Evolutionary conservation across 2,888 invertebrate species (phyloP).

Genomic region (Rhamphomyia laevipes): DNA sequence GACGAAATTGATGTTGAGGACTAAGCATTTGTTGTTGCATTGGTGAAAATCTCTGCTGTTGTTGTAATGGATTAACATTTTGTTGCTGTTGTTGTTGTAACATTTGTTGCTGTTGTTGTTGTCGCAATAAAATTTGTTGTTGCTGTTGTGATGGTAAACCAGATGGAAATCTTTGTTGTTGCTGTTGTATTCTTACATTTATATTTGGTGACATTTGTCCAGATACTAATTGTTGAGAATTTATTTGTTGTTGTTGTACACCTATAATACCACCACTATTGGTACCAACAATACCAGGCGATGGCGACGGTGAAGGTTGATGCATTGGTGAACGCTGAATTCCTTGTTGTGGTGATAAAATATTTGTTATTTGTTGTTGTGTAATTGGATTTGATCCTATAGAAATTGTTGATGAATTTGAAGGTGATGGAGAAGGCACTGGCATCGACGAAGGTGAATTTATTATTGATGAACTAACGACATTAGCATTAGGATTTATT

Average conservation of each 20-base stretch:
- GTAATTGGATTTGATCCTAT: slow-evolving; percentile 8
- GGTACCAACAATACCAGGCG: slow-evolving; percentile 13
- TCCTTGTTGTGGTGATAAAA: background rate
- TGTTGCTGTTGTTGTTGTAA: slow-evolving; percentile 13
- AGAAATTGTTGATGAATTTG: slow-evolving; percentile 20
- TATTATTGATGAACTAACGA: slow-evolving; percentile 8
- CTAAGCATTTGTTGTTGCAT: slow-evolving; percentile 16
- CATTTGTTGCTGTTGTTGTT: slow-evolving; percentile 25
- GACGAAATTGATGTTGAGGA: slow-evolving; percentile 16
- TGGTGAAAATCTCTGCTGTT: slow-evolving; percentile 12
- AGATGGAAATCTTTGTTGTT: slow-evolving; percentile 18
- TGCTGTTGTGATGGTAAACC: slow-evolving; percentile 6
- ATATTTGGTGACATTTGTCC: slow-evolving; percentile 19
- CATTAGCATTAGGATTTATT: slow-evolving; percentile 10
- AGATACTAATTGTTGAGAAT: background rate
- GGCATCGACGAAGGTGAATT: slow-evolving; percentile 16
- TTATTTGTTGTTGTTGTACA: slow-evolving; percentile 1
- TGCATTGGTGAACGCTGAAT: background rate
- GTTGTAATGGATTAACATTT: slow-evolving; percentile 19
- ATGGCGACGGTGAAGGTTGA: background rate
- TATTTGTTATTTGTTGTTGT: background rate
- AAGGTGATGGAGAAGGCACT: slow-evolving; percentile 21
- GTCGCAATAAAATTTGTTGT: slow-evolving; percentile 17
- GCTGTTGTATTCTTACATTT: slow-evolving; percentile 22
- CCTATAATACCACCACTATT: slow-evolving; percentile 16